Evolutionary conservation across 2,113 vertebrate genomes (phyloP).

Genomic region (Oncorhynchus mykiss): DNA sequence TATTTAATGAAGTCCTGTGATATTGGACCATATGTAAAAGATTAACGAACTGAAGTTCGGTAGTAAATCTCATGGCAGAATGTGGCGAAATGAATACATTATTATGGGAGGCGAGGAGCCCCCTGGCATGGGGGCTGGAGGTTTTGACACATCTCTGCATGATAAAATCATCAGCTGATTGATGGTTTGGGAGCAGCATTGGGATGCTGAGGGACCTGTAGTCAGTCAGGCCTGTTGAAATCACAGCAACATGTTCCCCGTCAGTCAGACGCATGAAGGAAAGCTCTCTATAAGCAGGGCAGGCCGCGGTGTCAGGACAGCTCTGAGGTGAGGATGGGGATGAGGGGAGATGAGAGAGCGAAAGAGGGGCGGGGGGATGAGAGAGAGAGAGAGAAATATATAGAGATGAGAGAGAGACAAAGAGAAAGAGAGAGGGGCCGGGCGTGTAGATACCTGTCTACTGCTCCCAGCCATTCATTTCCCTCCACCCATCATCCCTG

Average conservation of each 20-base stretch:
- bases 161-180: constrained; percentile 67
- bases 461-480: constrained; percentile 41
- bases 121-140: constrained; percentile 42
- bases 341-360: neutral
- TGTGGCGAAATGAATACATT: constrained; percentile 55
- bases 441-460: constrained; percentile 28
- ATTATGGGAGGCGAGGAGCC: constrained; percentile 43
- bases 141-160: constrained; percentile 43
- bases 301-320: constrained; percentile 42
- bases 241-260: constrained; percentile 26
- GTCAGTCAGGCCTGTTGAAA: constrained; percentile 47
- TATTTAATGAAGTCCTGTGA: constrained; percentile 70
- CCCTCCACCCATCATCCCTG: constrained; percentile 19
- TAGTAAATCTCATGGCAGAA: constrained; percentile 53
- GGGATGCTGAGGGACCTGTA: constrained; percentile 40
- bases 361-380: neutral
- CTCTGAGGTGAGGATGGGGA: constrained; percentile 39
- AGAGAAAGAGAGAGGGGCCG: too few species aligned
- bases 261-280: constrained; percentile 50
- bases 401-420: neutral
- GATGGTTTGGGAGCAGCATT: constrained; percentile 54
- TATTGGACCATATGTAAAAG: constrained; percentile 70
- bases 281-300: constrained; percentile 53
- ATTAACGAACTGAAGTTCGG: constrained; percentile 58
- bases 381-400: neutral